Conservation (phyloP, 2,888 invertebrate species). For the Agonopterix subpropinquella region DNA sequence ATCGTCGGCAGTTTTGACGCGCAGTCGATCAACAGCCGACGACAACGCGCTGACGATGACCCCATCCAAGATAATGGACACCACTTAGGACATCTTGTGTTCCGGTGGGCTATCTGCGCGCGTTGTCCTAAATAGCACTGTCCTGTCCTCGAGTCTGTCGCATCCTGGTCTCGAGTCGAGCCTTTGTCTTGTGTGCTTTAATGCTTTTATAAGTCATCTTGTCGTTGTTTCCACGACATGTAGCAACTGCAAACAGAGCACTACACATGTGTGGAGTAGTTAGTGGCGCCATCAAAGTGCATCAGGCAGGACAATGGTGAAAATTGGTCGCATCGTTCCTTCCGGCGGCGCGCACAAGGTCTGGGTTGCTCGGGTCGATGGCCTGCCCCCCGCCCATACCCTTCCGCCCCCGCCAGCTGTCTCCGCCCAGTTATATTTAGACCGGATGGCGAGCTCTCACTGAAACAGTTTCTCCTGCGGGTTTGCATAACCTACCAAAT, state of each 20-base stretch:
- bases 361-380: constrained; percentile 61
- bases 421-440: constrained; percentile 64
- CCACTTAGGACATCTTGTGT: neutral
- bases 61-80: neutral
- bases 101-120: constrained; percentile 13
- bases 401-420: constrained; percentile 42
- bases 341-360: constrained; percentile 58
- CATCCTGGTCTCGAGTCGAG: constrained; percentile 14
- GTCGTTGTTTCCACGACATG: no score
- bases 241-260: no score
- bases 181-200: no score
- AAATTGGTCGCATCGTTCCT: constrained; percentile 36
- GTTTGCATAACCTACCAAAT: constrained; percentile 50
- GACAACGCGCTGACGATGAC: neutral
- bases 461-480: constrained; percentile 62
- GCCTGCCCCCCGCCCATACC: constrained; percentile 30
- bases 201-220: no score
- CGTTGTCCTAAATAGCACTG: constrained; percentile 41
- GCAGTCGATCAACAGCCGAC: neutral
- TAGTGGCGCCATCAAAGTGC: neutral
- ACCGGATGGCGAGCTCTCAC: constrained; percentile 59
- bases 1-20: constrained; percentile 7
- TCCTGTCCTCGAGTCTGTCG: constrained; percentile 23
- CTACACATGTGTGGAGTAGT: no score
- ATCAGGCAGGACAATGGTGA: constrained; percentile 29